These are phyloP conservation scores for Sinocyclocheilus anophthalmus DNA, from an alignment of 2,113 vertebrate species.

Conservation along the genomic window DNA sequence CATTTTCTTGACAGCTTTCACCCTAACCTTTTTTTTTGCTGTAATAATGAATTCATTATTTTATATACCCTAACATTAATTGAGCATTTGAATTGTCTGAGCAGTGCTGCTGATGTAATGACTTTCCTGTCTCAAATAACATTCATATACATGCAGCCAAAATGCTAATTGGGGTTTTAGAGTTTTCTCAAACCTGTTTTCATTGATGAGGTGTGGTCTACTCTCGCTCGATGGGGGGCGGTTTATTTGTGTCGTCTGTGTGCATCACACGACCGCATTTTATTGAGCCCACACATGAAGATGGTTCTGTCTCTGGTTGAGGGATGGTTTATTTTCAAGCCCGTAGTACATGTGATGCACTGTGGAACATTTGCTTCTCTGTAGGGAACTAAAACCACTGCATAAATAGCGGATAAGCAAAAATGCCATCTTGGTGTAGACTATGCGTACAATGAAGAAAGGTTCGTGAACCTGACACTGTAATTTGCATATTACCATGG, in stretches of 20 bases:
- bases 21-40: background rate
- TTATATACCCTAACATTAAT: slow-evolving; percentile 13
- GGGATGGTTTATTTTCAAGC: too few relatives aligned
- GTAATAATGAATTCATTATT: slow-evolving; percentile 6
- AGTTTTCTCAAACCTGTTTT: slow-evolving; percentile 47
- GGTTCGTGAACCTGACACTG: slow-evolving; percentile 45
- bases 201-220: slow-evolving; percentile 3
- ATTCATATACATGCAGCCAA: slow-evolving; percentile 30
- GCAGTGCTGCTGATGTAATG: slow-evolving; percentile 11
- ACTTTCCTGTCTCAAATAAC: slow-evolving; percentile 10
- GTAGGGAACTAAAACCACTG: too few relatives aligned
- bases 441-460: slow-evolving; percentile 34
- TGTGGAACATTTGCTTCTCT: too few relatives aligned
- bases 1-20: slow-evolving; percentile 1
- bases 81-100: slow-evolving; percentile 26
- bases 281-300: too few relatives aligned
- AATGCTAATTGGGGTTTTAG: slow-evolving; percentile 19
- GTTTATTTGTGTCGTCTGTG: too few relatives aligned
- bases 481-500: slow-evolving; percentile 47
- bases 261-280: too few relatives aligned
- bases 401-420: slow-evolving; percentile 49
- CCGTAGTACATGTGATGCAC: too few relatives aligned
- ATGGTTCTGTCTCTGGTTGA: too few relatives aligned
- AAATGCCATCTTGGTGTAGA: slow-evolving; percentile 18
- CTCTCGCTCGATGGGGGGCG: too few relatives aligned